Evolutionary conservation across 2,888 invertebrate genomes (phyloP).

Genomic region (Yponomeuta cagnagella): DNA sequence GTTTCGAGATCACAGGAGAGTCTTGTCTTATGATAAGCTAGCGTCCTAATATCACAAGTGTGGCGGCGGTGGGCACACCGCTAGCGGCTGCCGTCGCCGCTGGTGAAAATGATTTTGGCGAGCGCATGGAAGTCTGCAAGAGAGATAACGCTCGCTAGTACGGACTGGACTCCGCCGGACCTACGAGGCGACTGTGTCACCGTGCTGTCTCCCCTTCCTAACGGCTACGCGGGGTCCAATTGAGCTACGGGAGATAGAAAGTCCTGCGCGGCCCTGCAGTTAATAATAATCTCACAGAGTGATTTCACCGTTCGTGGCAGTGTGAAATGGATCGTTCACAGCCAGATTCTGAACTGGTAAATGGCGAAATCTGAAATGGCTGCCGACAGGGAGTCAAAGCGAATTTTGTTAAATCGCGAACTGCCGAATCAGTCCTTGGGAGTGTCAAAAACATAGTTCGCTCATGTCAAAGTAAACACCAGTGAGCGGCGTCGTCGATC

Average conservation of each 20-base stretch:
- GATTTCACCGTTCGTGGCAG: too few relatives aligned
- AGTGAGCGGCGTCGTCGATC: too few relatives aligned
- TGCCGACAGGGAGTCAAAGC: too few relatives aligned
- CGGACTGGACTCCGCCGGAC: neutral
- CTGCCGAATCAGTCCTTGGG: too few relatives aligned
- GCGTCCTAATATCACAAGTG: constrained; percentile 48
- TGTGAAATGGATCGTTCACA: too few relatives aligned
- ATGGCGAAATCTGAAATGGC: too few relatives aligned
- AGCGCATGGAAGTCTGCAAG: constrained; percentile 87
- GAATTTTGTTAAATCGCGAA: too few relatives aligned
- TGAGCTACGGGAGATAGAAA: neutral
- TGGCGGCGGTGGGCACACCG: constrained; percentile 52
- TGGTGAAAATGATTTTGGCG: constrained; percentile 82
- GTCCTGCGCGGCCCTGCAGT: too few relatives aligned
- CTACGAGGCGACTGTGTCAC: neutral
- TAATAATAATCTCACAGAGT: too few relatives aligned
- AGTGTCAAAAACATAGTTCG: too few relatives aligned
- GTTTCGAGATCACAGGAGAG: constrained; percentile 66
- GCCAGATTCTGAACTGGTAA: too few relatives aligned
- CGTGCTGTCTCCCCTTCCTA: neutral
- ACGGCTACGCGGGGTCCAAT: neutral
- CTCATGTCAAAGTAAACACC: too few relatives aligned
- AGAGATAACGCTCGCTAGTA: constrained; percentile 56
- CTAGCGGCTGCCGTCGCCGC: constrained; percentile 76
- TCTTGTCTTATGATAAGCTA: constrained; percentile 61